Conservation (phyloP, 2,797 vertebrate species). For the Nannoperca obscura region DNA sequence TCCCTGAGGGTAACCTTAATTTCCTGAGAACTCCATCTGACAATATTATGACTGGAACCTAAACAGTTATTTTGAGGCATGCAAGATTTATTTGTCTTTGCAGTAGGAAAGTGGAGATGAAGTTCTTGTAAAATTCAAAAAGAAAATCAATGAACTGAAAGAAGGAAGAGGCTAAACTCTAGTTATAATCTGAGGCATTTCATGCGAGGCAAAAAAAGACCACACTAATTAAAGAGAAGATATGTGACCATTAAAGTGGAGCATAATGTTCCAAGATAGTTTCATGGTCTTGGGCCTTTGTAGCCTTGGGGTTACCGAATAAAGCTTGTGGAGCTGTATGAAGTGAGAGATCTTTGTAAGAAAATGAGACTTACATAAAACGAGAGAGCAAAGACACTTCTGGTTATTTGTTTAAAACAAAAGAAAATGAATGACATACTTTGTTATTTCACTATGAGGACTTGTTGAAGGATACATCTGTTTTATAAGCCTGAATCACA, state of each 20-base stretch:
- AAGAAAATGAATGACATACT: conserved; percentile 2
- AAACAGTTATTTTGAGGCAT: conserved; percentile 39
- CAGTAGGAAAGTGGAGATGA: conserved; percentile 33
- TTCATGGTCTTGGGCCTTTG: neutral
- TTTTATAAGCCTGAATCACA: conserved; percentile 19
- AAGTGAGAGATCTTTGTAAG: conserved; percentile 1
- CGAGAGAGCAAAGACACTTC: neutral
- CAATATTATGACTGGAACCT: conserved; percentile 68
- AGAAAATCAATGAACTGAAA: conserved; percentile 27
- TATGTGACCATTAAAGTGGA: conserved; percentile 13
- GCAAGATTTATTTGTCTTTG: conserved; percentile 50
- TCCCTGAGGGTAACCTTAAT: conserved; percentile 55
- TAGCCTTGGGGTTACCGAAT: neutral
- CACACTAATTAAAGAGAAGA: conserved; percentile 25
- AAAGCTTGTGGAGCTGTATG: neutral
- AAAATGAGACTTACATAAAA: neutral
- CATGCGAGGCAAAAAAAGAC: conserved; percentile 7
- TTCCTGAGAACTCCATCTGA: conserved; percentile 65
- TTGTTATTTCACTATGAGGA: neutral
- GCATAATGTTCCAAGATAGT: conserved; percentile 6
- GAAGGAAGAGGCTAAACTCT: conserved; percentile 15
- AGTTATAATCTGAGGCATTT: conserved; percentile 23
- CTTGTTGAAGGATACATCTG: conserved; percentile 10
- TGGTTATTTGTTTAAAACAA: neutral
- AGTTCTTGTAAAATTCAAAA: conserved; percentile 23